These are phyloP conservation scores for Podargus strigoides DNA, from an alignment of 2,797 vertebrate genomes.

Conservation along the genomic window DNA sequence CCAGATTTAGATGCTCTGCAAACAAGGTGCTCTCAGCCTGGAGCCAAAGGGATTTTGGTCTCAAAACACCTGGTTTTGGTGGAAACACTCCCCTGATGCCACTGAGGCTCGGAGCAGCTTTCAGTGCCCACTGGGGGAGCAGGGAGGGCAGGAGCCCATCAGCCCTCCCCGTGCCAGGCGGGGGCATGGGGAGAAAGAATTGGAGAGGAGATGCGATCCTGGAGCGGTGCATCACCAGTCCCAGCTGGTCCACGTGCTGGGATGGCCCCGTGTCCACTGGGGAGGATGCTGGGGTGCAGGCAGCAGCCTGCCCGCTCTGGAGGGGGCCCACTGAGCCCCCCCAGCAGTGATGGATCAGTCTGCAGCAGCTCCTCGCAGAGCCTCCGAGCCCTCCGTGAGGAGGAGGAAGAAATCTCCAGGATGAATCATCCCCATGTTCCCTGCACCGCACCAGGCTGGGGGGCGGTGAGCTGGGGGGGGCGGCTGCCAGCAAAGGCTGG, in stretches of 20 bases:
- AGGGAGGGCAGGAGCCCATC: neutral
- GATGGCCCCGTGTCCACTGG: rapidly evolving
- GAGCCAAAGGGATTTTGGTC: neutral
- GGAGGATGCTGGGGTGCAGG: neutral
- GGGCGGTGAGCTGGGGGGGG: neutral
- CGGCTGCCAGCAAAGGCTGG: neutral
- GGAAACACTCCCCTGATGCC: rapidly evolving
- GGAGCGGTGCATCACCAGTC: neutral
- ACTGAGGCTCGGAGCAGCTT: rapidly evolving
- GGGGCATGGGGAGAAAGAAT: neutral
- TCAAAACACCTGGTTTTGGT: neutral
- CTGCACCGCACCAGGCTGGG: no score
- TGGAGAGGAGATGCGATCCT: neutral
- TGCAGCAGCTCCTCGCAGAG: neutral
- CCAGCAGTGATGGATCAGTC: neutral
- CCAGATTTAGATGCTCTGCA: neutral
- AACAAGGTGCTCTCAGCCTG: neutral
- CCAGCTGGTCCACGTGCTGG: rapidly evolving
- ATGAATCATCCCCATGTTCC: neutral
- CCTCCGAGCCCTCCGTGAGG: neutral
- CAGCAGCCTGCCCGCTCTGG: neutral
- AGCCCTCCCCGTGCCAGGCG: rapidly evolving
- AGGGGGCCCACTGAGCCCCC: neutral
- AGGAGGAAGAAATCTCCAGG: neutral
- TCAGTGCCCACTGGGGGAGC: rapidly evolving